phyloP scores from a whole-genome alignment of 2,797 vertebrate genomes.

The Podarcis siculus region DNA sequence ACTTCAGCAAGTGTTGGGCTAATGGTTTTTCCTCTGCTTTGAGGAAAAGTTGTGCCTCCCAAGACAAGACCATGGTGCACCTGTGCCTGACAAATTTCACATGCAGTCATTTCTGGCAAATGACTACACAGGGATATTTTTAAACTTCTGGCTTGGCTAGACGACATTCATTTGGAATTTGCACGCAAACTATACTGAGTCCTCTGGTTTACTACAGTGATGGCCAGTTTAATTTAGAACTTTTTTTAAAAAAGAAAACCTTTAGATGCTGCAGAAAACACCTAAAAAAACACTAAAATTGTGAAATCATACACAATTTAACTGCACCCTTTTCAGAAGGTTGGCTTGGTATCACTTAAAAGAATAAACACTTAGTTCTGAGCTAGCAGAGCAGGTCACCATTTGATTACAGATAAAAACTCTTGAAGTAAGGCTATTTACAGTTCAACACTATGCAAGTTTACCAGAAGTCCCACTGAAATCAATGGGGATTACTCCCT shows the following conservation, averaged over 20 bases:
- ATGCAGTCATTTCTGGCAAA: not conserved
- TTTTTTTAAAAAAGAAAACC: constrained; percentile 25
- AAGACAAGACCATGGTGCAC: fast-evolving
- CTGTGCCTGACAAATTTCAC: constrained; percentile 28
- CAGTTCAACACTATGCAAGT: too few species aligned
- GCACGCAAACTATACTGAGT: not conserved
- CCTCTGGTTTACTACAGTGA: not conserved
- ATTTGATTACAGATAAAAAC: not conserved
- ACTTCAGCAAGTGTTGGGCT: not conserved
- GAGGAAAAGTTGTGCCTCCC: not conserved
- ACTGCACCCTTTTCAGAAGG: not conserved
- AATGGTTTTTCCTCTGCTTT: not conserved
- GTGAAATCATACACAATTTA: constrained; percentile 25
- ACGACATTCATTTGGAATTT: constrained; percentile 43
- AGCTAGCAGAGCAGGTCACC: not conserved
- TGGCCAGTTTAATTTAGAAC: not conserved
- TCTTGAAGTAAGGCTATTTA: not conserved
- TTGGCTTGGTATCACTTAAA: not conserved
- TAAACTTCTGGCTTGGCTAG: constrained; percentile 16
- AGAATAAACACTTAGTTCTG: not conserved
- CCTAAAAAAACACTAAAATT: not conserved
- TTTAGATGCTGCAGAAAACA: constrained; percentile 24
- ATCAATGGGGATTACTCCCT: too few species aligned
- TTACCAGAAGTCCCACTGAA: too few species aligned
- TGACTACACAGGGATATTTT: not conserved